A percentile compares a stretch with the other conserved stretches of the same genome.
Evolutionary conservation across 2,888 invertebrate species (phyloP).

Genomic region (Drosophila hamatofila): DNA sequence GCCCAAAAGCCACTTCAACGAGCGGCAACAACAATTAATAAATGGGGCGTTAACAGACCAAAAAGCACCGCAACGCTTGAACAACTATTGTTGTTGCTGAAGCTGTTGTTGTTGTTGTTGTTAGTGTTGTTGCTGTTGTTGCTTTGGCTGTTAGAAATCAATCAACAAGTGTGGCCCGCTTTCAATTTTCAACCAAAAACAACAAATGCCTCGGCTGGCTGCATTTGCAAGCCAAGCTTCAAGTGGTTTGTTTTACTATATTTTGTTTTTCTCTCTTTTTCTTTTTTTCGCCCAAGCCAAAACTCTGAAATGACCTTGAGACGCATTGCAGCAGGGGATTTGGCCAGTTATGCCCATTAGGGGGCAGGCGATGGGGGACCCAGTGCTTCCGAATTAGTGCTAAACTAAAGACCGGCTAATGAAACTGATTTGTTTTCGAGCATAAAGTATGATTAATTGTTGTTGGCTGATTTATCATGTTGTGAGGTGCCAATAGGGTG

Average conservation of each 20-base stretch:
- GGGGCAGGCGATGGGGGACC: no score
- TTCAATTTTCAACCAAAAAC: slow-evolving; percentile 67
- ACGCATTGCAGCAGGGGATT: slow-evolving; percentile 30
- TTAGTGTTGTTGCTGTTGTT: slow-evolving; percentile 17
- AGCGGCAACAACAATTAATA: slow-evolving; percentile 41
- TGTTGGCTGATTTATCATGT: slow-evolving; percentile 9
- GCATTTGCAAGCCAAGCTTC: slow-evolving; percentile 58
- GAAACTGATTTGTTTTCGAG: slow-evolving; percentile 33
- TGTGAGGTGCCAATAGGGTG: slow-evolving; percentile 13
- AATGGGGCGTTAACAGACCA: slow-evolving; percentile 63
- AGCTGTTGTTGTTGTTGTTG: slow-evolving; percentile 16
- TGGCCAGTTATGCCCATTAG: slow-evolving; percentile 28
- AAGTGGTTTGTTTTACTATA: slow-evolving; percentile 5
- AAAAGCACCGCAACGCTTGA: slow-evolving; percentile 44
- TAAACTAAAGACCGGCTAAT: slow-evolving; percentile 50
- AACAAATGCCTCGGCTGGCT: slow-evolving; percentile 59
- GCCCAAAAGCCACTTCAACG: slow-evolving; percentile 35
- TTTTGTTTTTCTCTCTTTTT: neutral
- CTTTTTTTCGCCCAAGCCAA: slow-evolving; percentile 34
- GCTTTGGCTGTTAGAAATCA: slow-evolving; percentile 58
- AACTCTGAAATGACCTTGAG: slow-evolving; percentile 63
- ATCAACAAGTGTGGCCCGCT: slow-evolving; percentile 77
- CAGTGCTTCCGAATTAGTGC: slow-evolving; percentile 65
- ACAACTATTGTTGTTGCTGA: slow-evolving; percentile 34
- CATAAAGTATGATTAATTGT: slow-evolving; percentile 42